These are phyloP conservation scores for Apostichopus californicus DNA, from an alignment of 35 echinoderm and acorn worm genomes.

Conservation along the genomic window DNA sequence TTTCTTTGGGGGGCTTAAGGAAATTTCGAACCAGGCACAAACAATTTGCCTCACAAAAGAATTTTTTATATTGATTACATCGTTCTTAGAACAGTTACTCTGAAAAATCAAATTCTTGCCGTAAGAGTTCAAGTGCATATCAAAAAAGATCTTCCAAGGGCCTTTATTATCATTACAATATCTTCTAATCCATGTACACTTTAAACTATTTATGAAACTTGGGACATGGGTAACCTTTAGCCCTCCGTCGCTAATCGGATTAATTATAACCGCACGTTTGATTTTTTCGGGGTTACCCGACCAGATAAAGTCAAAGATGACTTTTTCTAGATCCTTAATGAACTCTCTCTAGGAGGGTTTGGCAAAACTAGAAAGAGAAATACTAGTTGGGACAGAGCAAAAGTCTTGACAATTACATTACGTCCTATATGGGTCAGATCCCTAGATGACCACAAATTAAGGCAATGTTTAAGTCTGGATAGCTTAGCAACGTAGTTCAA, in stretches of 20 bases:
- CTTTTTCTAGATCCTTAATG: not conserved
- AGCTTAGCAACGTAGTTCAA: not conserved
- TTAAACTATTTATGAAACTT: too few species aligned
- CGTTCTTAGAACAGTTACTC: too few species aligned
- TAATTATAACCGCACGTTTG: not conserved
- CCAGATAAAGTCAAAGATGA: constrained; percentile 8
- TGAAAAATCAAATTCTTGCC: too few species aligned
- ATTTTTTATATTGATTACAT: too few species aligned
- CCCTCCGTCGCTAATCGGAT: not conserved
- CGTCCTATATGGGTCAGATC: too few species aligned
- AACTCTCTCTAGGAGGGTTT: not conserved
- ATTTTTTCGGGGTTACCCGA: constrained; percentile 1
- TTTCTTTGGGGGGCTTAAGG: too few species aligned
- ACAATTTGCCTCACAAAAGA: too few species aligned
- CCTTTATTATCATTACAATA: not conserved
- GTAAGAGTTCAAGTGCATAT: too few species aligned
- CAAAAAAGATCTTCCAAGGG: not conserved
- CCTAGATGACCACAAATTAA: too few species aligned
- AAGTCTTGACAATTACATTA: not conserved
- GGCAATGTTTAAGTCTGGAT: not conserved
- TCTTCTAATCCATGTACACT: too few species aligned
- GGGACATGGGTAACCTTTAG: too few species aligned
- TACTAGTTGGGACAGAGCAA: not conserved
- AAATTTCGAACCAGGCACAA: too few species aligned
- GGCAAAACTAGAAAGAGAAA: not conserved